Percentiles rank a stretch among this genome's conserved stretches.
phyloP scores from a whole-genome alignment of 2,797 vertebrate genomes.

The Sciurus vulgaris region DNA sequence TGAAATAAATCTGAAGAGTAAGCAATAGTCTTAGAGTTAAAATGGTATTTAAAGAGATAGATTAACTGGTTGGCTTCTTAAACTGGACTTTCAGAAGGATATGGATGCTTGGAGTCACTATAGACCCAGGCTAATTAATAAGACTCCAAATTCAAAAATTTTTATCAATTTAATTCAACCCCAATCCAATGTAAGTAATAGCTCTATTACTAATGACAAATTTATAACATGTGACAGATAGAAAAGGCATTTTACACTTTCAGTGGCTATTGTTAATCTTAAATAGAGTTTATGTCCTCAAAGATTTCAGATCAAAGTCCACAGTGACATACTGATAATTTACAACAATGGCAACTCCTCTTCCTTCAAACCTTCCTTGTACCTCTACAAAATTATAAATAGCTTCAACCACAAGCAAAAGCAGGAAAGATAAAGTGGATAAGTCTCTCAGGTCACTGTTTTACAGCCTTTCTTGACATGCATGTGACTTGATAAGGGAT shows the following conservation, averaged over 20 bases:
- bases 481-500: not conserved
- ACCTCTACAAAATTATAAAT: constrained; percentile 27
- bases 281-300: not conserved
- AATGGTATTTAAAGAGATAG: constrained; percentile 42
- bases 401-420: constrained; percentile 14
- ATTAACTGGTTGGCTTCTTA: constrained; percentile 19
- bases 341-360: constrained; percentile 38
- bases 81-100: not conserved
- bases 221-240: not conserved
- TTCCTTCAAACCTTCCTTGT: not conserved
- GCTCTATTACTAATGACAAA: not conserved
- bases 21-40: constrained; percentile 17
- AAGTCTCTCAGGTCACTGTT: not conserved
- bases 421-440: not conserved
- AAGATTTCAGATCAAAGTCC: constrained; percentile 34
- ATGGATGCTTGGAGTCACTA: not conserved
- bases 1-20: not conserved
- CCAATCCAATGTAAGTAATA: not conserved
- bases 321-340: not conserved
- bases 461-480: constrained; percentile 29
- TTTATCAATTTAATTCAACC: not conserved
- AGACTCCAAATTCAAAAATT: not conserved
- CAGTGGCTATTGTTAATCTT: constrained; percentile 2
- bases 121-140: not conserved
- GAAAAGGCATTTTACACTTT: constrained; percentile 25